Evolutionary conservation across 1,140 invertebrate genomes (phyloP).

Genomic region (honey bee (Apis mellifera)): Amel_HAv3.1 CM009940.2:7429501-7430000

Average conservation of each 20-base stretch:
- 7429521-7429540: background rate
- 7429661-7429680: slow-evolving; percentile 24
- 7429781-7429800: too few relatives aligned
- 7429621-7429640: slow-evolving; percentile 36
- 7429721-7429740: too few relatives aligned
- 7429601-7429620: slow-evolving; percentile 38
- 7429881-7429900: background rate
- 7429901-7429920: background rate
- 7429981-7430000: slow-evolving; percentile 68
- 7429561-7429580: slow-evolving; percentile 45
- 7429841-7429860: too few relatives aligned
- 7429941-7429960: slow-evolving; percentile 26
- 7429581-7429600: slow-evolving; percentile 36
- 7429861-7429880: too few relatives aligned
- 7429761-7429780: too few relatives aligned
- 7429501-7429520: slow-evolving; percentile 15
- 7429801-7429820: too few relatives aligned
- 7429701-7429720: background rate
- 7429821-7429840: too few relatives aligned
- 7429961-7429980: slow-evolving; percentile 56
- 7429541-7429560: background rate
- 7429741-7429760: too few relatives aligned
- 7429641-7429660: slow-evolving; percentile 2
- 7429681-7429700: slow-evolving; percentile 5
- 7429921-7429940: background rate